Base-by-base conservation (phyloP, 1,140 invertebrate species). In the Dinothrombium tinctorium region DNA sequence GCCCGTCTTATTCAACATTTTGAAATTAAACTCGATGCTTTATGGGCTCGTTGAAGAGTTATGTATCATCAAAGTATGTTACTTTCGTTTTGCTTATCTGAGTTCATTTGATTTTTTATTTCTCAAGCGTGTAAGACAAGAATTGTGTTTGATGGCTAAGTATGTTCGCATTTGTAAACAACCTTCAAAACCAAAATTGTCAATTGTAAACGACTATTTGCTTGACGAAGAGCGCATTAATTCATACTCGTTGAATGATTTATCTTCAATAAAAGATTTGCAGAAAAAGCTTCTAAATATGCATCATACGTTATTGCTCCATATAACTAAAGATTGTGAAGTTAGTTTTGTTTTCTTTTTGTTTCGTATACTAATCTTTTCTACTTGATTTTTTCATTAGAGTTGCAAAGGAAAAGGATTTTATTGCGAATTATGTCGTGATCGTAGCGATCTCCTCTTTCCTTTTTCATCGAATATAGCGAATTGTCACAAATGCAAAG, bases 21-120 rank as follows among this genome's bases (percentile, higher is more conserved):
- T 84, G 50, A 64, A 69, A 48, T 60, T 81, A 3, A 90, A 90
- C 57, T 69, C 76, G 1, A 73, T 71, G 51, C 58, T 94, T 0
- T 90, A 89, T 59, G 70, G 67, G 3, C 73, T 86, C 47, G 72
- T 92, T 7, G 73, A 78, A 25, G 83, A 89, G 55, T 62, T 95
- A 9, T 69, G 71, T 50, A 67, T 69, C 24, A 66, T 83, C 0
- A 71, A 71, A 66, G 76, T 73, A 53, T 36, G 31, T 41, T 37
- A 20, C 22, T n/a, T 45, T 41, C 40, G 21, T 7, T 37, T 32
- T 8, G 24, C 21, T 25, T 12, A 32, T 44, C 28, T 33, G n/a
- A 7, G 29, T 40, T 26, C 24, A 14, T 21, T 36, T 19, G 15
- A 42, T 40, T 40, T 48, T 41, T 50, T 35, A 33, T 37, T 47